Conservation (phyloP, 2,888 invertebrate genomes). For the Andrena camellia region DNA sequence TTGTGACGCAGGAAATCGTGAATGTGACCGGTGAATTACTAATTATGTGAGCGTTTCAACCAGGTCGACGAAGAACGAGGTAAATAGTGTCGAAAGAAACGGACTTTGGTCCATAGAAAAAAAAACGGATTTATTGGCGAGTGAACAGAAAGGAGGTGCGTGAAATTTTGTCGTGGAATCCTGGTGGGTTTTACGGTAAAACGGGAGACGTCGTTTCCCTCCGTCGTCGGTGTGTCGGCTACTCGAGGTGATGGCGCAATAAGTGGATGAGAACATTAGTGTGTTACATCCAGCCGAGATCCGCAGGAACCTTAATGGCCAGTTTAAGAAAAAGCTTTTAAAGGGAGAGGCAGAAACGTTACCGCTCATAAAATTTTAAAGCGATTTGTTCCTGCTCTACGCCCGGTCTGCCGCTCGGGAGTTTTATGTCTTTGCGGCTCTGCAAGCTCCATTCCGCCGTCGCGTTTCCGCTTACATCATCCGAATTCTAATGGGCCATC, state of each 20-base stretch:
- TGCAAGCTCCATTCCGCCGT: constrained; percentile 61
- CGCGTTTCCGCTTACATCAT: constrained; percentile 69
- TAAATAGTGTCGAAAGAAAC: neutral
- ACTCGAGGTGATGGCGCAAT: constrained; percentile 64
- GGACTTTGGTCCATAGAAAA: neutral
- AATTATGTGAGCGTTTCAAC: too few relatives aligned
- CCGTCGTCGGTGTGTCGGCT: constrained; percentile 10
- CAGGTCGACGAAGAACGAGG: neutral
- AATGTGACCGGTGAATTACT: too few relatives aligned
- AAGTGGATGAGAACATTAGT: constrained; percentile 78
- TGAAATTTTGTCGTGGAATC: constrained; percentile 6
- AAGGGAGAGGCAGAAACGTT: constrained; percentile 75
- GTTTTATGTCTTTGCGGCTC: constrained; percentile 70
- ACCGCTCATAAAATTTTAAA: constrained; percentile 82
- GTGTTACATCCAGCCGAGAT: constrained; percentile 71
- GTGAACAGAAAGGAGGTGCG: neutral
- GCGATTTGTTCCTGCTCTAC: constrained; percentile 76
- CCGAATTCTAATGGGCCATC: constrained; percentile 71
- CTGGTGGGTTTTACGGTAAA: constrained; percentile 31
- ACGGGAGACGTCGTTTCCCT: constrained; percentile 27
- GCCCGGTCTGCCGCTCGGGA: constrained; percentile 55
- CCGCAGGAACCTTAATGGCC: constrained; percentile 74
- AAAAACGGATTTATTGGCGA: neutral
- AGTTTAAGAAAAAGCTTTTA: constrained; percentile 78
- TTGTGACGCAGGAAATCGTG: too few relatives aligned